A percentile compares a stretch with the other conserved stretches of the same genome.
phyloP scores from a whole-genome alignment of 2,888 invertebrate genomes.

The Pinctada fucata region DNA sequence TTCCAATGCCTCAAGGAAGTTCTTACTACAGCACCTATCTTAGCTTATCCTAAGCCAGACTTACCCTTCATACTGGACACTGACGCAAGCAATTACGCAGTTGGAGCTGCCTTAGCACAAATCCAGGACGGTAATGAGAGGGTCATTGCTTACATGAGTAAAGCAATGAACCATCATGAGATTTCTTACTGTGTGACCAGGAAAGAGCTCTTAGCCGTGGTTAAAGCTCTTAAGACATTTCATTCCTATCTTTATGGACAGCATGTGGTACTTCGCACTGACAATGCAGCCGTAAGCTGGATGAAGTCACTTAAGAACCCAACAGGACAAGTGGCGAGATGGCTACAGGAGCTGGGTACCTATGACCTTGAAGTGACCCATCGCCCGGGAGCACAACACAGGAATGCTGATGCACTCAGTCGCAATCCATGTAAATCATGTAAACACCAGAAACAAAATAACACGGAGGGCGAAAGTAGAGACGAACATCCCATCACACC shows the following conservation, averaged over 20 bases:
- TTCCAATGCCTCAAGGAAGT: no score
- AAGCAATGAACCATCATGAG: no score
- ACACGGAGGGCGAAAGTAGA: not conserved
- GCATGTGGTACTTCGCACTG: conserved; percentile 3
- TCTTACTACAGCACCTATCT: no score
- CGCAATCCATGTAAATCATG: conserved; percentile 24
- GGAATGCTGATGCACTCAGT: conserved; percentile 2
- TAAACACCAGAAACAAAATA: conserved; percentile 22
- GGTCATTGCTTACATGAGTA: no score
- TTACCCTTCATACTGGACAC: no score
- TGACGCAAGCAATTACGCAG: no score
- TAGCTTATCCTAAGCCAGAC: no score
- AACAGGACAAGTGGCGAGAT: conserved; percentile 36
- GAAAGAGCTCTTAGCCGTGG: no score
- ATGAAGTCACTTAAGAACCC: conserved; percentile 34
- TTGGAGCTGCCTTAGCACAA: no score
- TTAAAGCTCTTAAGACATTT: conserved; percentile 3
- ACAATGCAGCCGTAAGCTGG: conserved; percentile 34
- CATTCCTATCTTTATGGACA: conserved; percentile 20
- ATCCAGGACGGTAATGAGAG: no score
- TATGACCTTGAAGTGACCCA: conserved; percentile 5
- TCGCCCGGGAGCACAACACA: conserved; percentile 5
- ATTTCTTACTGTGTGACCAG: no score
- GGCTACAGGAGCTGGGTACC: conserved; percentile 1
- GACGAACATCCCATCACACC: no score